phyloP scores from a whole-genome alignment of 2,113 vertebrate species.

The Heterochromis multidens region DNA sequence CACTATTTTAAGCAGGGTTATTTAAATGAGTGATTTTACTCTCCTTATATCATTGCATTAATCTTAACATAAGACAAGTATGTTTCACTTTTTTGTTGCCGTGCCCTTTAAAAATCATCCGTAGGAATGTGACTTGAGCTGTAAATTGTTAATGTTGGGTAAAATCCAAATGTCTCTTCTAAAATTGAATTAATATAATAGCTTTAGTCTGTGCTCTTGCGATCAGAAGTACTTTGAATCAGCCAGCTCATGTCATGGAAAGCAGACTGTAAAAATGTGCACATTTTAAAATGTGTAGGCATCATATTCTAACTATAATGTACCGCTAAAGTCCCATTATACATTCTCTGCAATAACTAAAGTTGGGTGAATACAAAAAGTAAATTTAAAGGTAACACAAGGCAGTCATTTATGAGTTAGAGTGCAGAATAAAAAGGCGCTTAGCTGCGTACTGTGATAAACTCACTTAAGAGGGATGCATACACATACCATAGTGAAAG shows the following conservation, averaged over 20 bases:
- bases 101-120: not conserved
- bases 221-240: conserved; percentile 24
- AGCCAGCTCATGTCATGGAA: not conserved
- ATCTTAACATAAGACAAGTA: conserved; percentile 54
- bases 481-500: conserved; percentile 22
- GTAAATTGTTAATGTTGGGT: conserved; percentile 30
- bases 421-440: not conserved
- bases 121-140: not conserved
- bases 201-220: not conserved
- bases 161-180: conserved; percentile 12
- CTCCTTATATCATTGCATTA: conserved; percentile 63
- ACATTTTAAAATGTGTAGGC: not conserved
- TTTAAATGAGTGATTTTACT: conserved; percentile 73
- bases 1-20: conserved; percentile 76
- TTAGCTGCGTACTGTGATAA: not conserved
- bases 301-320: not conserved
- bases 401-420: not conserved
- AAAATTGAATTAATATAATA: conserved; percentile 21
- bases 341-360: not conserved
- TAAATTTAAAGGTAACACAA: not conserved
- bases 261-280: not conserved
- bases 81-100: conserved; percentile 27
- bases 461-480: not conserved
- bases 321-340: not conserved
- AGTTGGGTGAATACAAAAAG: not conserved